Evolutionary conservation across 2,888 invertebrate species (phyloP).

Genomic region (Mongoloraphidia duomilia): DNA sequence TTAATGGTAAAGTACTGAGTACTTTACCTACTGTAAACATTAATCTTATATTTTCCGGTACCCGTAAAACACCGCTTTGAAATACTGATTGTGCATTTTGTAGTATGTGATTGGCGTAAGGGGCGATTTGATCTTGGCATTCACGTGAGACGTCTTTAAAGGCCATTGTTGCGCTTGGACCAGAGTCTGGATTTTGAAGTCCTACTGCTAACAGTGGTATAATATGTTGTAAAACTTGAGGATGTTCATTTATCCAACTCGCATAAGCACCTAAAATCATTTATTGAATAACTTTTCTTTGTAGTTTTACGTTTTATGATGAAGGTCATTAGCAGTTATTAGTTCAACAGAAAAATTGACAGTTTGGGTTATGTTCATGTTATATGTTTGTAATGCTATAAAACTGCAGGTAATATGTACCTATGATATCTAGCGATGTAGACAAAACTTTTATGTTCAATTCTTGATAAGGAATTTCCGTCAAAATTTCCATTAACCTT

Average conservation of each 20-base stretch:
- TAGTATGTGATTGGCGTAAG: constrained; percentile 62
- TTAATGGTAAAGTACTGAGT: constrained; percentile 47
- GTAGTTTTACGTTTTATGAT: too few species aligned
- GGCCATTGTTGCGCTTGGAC: constrained; percentile 73
- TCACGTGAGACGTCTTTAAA: constrained; percentile 76
- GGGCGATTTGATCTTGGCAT: constrained; percentile 58
- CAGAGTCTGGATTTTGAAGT: constrained; percentile 47
- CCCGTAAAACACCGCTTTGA: constrained; percentile 39
- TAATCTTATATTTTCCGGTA: constrained; percentile 53
- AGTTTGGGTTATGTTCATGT: too few species aligned
- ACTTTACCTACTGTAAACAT: constrained; percentile 66
- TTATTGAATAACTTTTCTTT: not conserved
- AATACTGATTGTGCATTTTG: constrained; percentile 47
- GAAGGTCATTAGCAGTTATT: too few species aligned
- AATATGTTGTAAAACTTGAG: constrained; percentile 47
- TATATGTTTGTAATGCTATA: too few species aligned
- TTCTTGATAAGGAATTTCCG: constrained; percentile 45
- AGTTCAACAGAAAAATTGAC: too few species aligned
- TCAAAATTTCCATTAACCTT: constrained; percentile 43
- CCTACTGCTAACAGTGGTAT: constrained; percentile 55
- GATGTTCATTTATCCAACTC: constrained; percentile 67
- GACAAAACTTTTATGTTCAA: constrained; percentile 46
- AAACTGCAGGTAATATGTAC: constrained; percentile 23
- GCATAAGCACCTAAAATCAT: constrained; percentile 55
- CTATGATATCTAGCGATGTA: constrained; percentile 63